Conservation (phyloP, 2,113 vertebrate genomes). For the Eira barbara region DNA sequence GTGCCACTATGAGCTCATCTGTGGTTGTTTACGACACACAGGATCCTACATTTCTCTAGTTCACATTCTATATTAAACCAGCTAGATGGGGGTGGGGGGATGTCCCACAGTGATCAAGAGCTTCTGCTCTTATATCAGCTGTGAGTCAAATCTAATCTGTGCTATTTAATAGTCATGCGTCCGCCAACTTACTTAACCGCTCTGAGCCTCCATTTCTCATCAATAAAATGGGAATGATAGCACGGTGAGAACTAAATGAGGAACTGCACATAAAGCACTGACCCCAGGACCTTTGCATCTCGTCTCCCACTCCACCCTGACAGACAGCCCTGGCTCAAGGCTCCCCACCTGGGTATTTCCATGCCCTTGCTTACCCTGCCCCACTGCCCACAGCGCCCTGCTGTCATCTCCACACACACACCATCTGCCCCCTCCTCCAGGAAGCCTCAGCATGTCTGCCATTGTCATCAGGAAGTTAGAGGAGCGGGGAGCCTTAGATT, state of each 20-base stretch:
- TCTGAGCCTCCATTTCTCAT: neutral
- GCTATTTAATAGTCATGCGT: neutral
- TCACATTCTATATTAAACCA: neutral
- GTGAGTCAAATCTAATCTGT: neutral
- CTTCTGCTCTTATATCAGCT: slow-evolving; percentile 54
- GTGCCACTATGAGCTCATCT: rapidly evolving
- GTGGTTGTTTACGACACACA: rapidly evolving
- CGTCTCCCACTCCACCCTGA: rapidly evolving
- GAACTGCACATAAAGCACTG: neutral
- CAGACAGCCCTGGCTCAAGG: neutral
- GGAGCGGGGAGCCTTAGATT: rapidly evolving
- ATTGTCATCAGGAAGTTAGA: neutral
- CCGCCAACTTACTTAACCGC: neutral
- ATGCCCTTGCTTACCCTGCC: neutral
- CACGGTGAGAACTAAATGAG: neutral
- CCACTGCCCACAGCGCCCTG: neutral
- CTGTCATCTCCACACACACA: neutral
- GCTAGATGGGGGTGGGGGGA: neutral
- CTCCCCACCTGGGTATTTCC: neutral
- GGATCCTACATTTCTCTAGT: neutral
- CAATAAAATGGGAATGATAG: no score
- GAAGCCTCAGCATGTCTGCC: neutral
- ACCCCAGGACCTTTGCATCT: neutral
- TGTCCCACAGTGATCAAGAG: neutral
- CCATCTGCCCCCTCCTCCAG: neutral